Percentiles rank a stretch among this genome's conserved stretches.
These are phyloP conservation scores for Drosophila serrata DNA, from an alignment of 1,140 invertebrate genomes.

Conservation along the genomic window DNA sequence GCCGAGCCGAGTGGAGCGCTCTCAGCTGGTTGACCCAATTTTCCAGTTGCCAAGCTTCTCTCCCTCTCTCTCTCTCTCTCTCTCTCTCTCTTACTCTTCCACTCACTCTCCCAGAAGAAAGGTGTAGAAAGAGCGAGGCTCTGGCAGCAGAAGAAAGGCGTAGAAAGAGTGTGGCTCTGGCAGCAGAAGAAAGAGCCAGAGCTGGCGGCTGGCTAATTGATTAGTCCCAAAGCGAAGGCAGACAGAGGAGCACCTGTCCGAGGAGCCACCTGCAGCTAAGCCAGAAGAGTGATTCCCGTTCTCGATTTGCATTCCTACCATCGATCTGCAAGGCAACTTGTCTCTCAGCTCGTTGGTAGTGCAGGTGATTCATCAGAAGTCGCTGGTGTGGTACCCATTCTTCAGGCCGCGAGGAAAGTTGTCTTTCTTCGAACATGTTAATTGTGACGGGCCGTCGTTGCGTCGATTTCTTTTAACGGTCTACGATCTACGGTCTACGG, in stretches of 20 bases:
- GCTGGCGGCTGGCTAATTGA: conserved; percentile 58
- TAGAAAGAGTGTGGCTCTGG: background rate
- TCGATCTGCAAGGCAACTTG: background rate
- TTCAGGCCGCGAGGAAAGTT: conserved; percentile 66
- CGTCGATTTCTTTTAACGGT: conserved; percentile 55
- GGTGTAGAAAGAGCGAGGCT: conserved; percentile 1
- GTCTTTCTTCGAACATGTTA: conserved; percentile 73
- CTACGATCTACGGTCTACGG: background rate
- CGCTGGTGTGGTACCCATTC: conserved; percentile 19
- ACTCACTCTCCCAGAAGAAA: conserved; percentile 8
- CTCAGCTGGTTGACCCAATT: conserved; percentile 74
- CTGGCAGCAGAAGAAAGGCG: background rate
- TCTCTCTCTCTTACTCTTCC: conserved; percentile 21
- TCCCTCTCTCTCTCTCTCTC: conserved; percentile 9
- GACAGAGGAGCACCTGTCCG: conserved; percentile 23
- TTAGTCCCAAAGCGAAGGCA: conserved; percentile 63
- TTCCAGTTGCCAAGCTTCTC: conserved; percentile 25
- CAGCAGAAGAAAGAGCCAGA: background rate
- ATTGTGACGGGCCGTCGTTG: conserved; percentile 50
- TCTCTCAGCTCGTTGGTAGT: background rate
- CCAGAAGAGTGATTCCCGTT: conserved; percentile 22
- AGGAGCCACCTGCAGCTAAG: conserved; percentile 6
- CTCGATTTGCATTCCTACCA: conserved; percentile 42
- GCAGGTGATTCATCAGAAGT: conserved; percentile 57
- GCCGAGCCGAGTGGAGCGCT: background rate